These are phyloP conservation scores for Lepidotrigona ventralis DNA, from an alignment of 1,140 invertebrate species.

Conservation along the genomic window DNA sequence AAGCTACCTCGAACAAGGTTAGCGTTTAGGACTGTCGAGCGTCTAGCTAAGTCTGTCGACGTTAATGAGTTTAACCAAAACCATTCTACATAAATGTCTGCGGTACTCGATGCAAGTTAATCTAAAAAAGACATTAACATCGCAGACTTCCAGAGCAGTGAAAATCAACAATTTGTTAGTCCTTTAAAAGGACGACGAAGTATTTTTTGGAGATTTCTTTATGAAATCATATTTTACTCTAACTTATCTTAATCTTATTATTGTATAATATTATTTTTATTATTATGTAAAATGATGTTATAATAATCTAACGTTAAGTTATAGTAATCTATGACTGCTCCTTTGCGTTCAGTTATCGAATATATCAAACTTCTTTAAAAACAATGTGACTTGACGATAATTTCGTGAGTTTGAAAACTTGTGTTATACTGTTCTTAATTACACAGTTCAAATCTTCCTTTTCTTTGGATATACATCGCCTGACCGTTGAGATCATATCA, in stretches of 20 bases:
- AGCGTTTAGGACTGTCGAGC: slow-evolving; percentile 2
- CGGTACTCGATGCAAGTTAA: background rate
- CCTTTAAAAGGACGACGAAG: no score
- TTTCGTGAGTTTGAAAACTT: background rate
- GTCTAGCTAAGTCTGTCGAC: background rate
- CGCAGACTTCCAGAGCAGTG: no score
- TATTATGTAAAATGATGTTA: no score
- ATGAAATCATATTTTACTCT: no score
- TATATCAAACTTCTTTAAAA: no score
- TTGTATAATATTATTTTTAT: no score
- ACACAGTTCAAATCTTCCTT: rapidly evolving
- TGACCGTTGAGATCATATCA: background rate
- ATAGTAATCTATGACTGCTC: no score
- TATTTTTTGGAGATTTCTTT: no score
- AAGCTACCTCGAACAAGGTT: slow-evolving; percentile 7
- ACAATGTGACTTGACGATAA: background rate
- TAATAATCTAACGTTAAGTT: no score
- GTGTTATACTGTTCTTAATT: background rate
- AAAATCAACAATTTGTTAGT: no score
- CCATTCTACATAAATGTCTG: background rate
- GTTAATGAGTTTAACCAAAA: background rate
- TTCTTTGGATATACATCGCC: background rate
- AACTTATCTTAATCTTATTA: no score
- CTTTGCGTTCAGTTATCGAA: no score
- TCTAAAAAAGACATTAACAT: background rate